phyloP scores from a whole-genome alignment of 2,113 vertebrate genomes.

The Brachionichthys hirsutus region DNA sequence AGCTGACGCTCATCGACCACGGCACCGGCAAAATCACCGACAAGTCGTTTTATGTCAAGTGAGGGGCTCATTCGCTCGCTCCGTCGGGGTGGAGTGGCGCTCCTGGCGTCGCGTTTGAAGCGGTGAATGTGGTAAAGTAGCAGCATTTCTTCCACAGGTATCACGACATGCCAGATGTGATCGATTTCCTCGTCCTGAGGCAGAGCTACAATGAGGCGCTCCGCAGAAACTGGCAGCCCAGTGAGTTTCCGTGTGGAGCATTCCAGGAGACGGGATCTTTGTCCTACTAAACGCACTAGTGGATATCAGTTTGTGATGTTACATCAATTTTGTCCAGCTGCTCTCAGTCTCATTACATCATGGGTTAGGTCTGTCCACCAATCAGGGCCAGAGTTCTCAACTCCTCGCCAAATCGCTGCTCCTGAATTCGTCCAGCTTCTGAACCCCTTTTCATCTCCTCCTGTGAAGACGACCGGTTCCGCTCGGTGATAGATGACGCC shows the following conservation, averaged over 20 bases:
- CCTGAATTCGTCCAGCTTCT: no score
- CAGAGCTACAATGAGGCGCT: constrained; percentile 94
- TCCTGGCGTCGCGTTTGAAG: no score
- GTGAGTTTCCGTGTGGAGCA: constrained; percentile 70
- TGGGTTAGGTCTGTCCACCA: no score
- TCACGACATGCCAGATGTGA: constrained; percentile 98
- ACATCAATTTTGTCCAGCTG: no score
- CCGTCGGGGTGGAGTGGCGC: no score
- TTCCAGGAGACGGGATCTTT: no score
- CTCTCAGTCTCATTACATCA: no score
- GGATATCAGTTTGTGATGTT: no score
- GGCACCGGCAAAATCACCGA: constrained; percentile 87
- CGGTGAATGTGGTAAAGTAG: no score
- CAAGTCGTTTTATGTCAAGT: constrained; percentile 95
- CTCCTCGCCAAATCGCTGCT: no score
- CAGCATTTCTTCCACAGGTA: constrained; percentile 77
- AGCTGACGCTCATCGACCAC: constrained; percentile 91
- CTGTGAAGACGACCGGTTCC: constrained; percentile 86
- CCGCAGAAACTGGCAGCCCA: constrained; percentile 88
- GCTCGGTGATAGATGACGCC: constrained; percentile 96
- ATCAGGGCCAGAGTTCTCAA: no score
- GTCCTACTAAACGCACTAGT: no score
- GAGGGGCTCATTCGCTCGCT: constrained; percentile 28
- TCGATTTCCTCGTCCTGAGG: constrained; percentile 94
- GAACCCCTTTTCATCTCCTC: not conserved